A percentile compares a stretch with the other conserved stretches of the same genome.
Evolutionary conservation across 2,888 invertebrate species (phyloP).

Genomic region (Lucinisca nassula): DNA sequence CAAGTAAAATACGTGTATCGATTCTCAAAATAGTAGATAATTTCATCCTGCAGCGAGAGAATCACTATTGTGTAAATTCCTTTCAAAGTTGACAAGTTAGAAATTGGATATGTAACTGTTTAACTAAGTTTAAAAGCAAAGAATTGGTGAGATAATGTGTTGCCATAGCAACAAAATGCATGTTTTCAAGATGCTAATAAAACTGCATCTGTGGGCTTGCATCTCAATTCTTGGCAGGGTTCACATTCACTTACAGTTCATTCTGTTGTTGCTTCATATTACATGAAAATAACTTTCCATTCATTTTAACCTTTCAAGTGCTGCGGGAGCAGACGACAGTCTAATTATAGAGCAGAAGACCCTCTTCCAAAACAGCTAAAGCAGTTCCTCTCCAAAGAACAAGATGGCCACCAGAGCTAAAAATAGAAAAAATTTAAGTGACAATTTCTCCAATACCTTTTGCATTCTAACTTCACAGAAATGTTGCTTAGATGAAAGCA

Average conservation of each 20-base stretch:
- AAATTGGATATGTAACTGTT: conserved; percentile 17
- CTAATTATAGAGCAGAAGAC: too few species aligned
- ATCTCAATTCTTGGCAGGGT: not conserved
- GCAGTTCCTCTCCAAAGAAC: too few species aligned
- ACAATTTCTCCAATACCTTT: too few species aligned
- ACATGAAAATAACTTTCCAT: too few species aligned
- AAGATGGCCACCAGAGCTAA: too few species aligned
- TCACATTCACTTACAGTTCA: not conserved
- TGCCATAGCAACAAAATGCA: conserved; percentile 14
- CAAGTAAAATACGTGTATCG: not conserved
- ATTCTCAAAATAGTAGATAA: conserved; percentile 14
- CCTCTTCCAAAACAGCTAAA: too few species aligned
- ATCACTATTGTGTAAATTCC: not conserved
- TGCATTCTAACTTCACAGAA: too few species aligned
- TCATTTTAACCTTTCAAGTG: too few species aligned
- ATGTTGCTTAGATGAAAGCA: too few species aligned
- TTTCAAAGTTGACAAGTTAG: conserved; percentile 12
- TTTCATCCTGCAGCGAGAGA: not conserved
- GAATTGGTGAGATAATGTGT: conserved; percentile 12
- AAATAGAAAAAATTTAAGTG: too few species aligned
- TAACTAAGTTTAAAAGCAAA: conserved; percentile 14
- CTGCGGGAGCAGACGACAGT: too few species aligned
- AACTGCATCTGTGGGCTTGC: not conserved
- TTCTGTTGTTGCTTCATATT: too few species aligned
- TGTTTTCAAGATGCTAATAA: not conserved